These are phyloP conservation scores for Coluber constrictor DNA, from an alignment of 2,797 vertebrate genomes.

Conservation along the genomic window DNA sequence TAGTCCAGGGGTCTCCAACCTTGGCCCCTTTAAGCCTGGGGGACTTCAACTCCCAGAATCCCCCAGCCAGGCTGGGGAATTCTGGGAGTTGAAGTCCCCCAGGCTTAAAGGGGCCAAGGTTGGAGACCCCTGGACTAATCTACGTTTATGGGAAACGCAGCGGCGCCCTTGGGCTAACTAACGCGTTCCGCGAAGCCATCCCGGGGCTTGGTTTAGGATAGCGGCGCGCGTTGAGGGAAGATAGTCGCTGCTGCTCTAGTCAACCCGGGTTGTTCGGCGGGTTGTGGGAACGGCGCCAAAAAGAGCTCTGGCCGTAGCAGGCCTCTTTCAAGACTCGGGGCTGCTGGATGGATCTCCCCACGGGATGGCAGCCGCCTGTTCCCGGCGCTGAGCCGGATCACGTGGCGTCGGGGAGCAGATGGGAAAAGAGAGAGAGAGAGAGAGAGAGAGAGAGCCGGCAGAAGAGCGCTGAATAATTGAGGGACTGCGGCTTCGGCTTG, in stretches of 20 bases:
- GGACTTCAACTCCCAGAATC: no score
- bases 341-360: constrained; percentile 11
- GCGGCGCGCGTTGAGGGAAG: no score
- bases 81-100: neutral
- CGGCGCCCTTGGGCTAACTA: neutral
- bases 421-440: no score
- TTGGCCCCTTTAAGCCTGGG: neutral
- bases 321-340: neutral
- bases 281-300: neutral
- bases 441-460: neutral
- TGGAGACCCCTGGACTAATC: neutral
- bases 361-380: constrained; percentile 5
- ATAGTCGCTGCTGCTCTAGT: rapidly evolving
- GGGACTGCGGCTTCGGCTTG: constrained; percentile 54
- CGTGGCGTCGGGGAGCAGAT: constrained; percentile 39
- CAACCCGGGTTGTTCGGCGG: neutral
- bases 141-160: neutral
- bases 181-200: neutral
- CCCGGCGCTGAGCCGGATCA: constrained; percentile 19
- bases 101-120: neutral
- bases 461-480: constrained; percentile 68
- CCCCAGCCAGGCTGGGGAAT: neutral
- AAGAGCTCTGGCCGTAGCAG: neutral
- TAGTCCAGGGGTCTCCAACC: neutral
- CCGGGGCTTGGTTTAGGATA: neutral